Evolutionary conservation across 2,888 invertebrate species (phyloP).

Genomic region (Folsomia manolachei): DNA sequence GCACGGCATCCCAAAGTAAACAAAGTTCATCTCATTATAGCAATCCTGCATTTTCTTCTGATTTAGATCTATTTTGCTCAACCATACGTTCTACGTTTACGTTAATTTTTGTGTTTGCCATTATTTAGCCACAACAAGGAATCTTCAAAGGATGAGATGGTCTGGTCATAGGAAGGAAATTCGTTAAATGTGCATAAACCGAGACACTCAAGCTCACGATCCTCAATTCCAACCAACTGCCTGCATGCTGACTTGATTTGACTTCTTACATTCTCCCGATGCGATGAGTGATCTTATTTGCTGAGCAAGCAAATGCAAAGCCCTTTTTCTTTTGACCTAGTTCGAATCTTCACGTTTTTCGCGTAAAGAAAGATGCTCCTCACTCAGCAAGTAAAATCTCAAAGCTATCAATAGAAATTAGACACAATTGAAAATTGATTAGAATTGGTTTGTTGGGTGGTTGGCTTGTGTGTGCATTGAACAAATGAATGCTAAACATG

Average conservation of each 20-base stretch:
- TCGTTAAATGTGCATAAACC: not conserved
- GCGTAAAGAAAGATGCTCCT: slow-evolving; percentile 21
- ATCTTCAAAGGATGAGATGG: not conserved
- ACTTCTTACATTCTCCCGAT: slow-evolving; percentile 17
- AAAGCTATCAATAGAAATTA: slow-evolving; percentile 10
- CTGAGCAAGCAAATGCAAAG: too few relatives aligned
- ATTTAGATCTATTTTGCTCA: not conserved
- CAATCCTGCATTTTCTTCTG: not conserved
- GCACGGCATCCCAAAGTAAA: too few relatives aligned
- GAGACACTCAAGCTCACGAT: not conserved
- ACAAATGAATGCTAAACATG: not conserved
- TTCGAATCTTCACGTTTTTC: slow-evolving; percentile 24
- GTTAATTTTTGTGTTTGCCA: not conserved
- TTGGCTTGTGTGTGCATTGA: not conserved
- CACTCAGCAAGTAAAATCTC: slow-evolving; percentile 5
- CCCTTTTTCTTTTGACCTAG: slow-evolving; percentile 35
- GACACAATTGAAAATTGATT: slow-evolving; percentile 8
- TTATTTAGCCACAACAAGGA: not conserved
- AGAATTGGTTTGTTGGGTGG: too few relatives aligned
- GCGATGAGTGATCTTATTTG: slow-evolving; percentile 21
- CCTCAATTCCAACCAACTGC: not conserved
- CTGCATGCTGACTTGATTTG: not conserved
- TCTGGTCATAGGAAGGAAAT: not conserved
- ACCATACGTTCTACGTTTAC: not conserved
- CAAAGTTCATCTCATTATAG: not conserved